Conservation (phyloP, 2,888 invertebrate genomes). For the Diogma glabrata region DNA sequence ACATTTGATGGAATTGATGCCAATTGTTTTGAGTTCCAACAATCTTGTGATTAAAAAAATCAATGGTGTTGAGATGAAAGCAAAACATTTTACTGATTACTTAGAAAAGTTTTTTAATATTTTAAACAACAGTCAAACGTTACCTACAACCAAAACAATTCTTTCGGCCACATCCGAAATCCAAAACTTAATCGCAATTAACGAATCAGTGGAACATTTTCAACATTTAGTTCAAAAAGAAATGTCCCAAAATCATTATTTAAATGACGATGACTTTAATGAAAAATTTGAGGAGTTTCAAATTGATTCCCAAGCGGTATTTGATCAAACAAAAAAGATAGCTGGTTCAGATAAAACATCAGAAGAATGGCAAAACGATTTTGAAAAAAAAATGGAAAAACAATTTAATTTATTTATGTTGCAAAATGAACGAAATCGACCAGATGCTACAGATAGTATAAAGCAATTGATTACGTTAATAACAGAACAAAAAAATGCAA, state of each 20-base stretch:
- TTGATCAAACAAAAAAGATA: not conserved
- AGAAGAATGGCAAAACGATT: not conserved
- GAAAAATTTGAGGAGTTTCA: not conserved
- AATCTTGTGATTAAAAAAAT: constrained; percentile 12
- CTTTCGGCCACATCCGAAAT: not conserved
- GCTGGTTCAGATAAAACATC: not conserved
- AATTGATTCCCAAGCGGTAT: not conserved
- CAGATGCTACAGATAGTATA: not conserved
- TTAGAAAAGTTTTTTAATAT: constrained; percentile 9
- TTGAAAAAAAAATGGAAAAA: not conserved
- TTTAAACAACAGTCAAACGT: constrained; percentile 10
- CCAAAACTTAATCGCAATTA: not conserved
- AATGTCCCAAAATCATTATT: not conserved
- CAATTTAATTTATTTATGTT: constrained; percentile 1
- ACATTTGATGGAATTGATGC: not conserved
- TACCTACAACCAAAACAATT: constrained; percentile 13
- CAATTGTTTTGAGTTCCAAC: not conserved
- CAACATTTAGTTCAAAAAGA: not conserved
- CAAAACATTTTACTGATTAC: constrained; percentile 6
- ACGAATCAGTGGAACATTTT: not conserved
- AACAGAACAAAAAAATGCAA: constrained; percentile 1
- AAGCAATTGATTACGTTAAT: not conserved
- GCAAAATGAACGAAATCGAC: not conserved
- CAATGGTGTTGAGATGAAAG: constrained; percentile 7
- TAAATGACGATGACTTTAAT: not conserved